These are phyloP conservation scores for Motacilla alba DNA, from an alignment of 2,113 vertebrate species.

Conservation along the genomic window DNA sequence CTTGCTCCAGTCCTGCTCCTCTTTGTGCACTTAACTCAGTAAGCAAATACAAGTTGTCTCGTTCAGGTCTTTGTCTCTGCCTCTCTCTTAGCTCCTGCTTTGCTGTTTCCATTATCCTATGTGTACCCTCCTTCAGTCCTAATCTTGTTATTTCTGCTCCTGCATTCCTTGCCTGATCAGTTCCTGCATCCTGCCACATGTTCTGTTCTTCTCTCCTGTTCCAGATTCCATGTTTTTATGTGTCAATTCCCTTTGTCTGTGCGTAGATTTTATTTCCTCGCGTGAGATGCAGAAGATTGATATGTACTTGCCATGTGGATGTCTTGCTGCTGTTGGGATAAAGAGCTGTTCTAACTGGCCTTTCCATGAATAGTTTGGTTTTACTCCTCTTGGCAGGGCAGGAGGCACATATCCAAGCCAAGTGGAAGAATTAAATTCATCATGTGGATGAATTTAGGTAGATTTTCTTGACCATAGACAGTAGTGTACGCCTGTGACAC, in stretches of 20 bases:
- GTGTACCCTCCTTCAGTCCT: neutral
- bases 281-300: neutral
- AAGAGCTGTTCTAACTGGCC: neutral
- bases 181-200: neutral
- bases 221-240: neutral
- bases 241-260: neutral
- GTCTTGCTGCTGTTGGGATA: neutral
- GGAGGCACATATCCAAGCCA: neutral
- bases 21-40: neutral
- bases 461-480: neutral
- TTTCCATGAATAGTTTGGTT: neutral
- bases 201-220: neutral
- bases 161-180: neutral
- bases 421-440: neutral
- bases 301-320: neutral
- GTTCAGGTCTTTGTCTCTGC: neutral
- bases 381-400: neutral
- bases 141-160: neutral
- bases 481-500: neutral
- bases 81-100: neutral
- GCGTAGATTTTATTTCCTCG: neutral
- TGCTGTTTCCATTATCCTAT: neutral
- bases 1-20: neutral
- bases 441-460: neutral
- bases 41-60: neutral